A percentile compares a stretch with the other conserved stretches of the same genome.
Conservation (phyloP, 2,888 invertebrate species). For the Drosophila paracracens region DNA sequence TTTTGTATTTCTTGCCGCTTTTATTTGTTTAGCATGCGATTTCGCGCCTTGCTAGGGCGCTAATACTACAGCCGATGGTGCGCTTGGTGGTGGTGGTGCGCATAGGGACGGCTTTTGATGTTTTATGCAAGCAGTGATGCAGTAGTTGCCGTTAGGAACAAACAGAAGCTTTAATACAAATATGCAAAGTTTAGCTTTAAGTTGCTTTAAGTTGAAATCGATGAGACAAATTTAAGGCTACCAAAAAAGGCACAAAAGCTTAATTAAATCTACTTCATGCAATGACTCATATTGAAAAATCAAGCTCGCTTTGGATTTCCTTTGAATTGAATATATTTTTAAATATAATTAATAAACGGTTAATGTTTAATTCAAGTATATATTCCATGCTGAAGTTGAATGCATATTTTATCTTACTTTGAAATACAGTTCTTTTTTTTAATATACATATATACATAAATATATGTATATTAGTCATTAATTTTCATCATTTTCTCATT, state of each 20-base stretch:
- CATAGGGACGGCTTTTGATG: conserved; percentile 63
- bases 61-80: conserved; percentile 8
- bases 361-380: background rate
- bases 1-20: conserved; percentile 34
- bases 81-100: background rate
- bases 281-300: background rate
- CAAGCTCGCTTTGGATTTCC: background rate
- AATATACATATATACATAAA: background rate
- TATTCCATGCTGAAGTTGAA: background rate
- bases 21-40: conserved; percentile 66
- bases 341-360: background rate
- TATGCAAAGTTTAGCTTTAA: conserved; percentile 23
- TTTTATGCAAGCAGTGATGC: conserved; percentile 66
- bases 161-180: conserved; percentile 29
- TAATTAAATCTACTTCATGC: background rate
- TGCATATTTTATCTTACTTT: background rate
- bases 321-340: background rate
- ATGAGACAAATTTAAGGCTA: background rate
- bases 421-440: background rate
- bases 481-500: background rate
- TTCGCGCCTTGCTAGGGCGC: conserved; percentile 40
- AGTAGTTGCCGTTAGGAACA: conserved; percentile 17
- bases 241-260: background rate
- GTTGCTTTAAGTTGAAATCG: background rate
- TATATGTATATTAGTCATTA: fast-evolving